These are phyloP conservation scores for Holotrichia oblita DNA, from an alignment of 1,140 invertebrate genomes.

Conservation along the genomic window DNA sequence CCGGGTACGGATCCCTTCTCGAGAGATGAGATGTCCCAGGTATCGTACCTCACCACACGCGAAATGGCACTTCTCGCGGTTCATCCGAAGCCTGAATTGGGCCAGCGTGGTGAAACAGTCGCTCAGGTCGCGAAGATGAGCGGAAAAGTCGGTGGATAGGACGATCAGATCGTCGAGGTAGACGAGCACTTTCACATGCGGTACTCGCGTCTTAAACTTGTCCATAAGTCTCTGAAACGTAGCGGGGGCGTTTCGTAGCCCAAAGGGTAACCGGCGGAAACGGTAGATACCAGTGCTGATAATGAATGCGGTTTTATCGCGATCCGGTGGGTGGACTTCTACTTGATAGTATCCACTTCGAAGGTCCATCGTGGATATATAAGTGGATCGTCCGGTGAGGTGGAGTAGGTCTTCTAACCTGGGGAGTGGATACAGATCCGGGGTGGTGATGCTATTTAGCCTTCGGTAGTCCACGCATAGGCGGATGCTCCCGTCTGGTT, in stretches of 20 bases:
- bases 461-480: conserved; percentile 62
- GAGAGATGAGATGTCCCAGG: no score
- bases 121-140: neutral
- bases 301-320: conserved; percentile 63
- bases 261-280: conserved; percentile 59
- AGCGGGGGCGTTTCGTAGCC: conserved; percentile 57
- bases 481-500: conserved; percentile 33
- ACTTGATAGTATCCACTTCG: conserved; percentile 43
- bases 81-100: no score
- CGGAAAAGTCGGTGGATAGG: neutral
- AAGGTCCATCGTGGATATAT: conserved; percentile 60
- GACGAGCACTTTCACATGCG: no score
- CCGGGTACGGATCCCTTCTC: no score
- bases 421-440: conserved; percentile 63
- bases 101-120: no score
- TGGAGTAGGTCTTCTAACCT: conserved; percentile 63
- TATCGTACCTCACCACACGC: no score
- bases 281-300: conserved; percentile 56
- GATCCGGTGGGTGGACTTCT: conserved; percentile 46
- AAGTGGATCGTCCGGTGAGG: conserved; percentile 61
- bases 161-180: neutral
- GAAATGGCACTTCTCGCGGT: no score
- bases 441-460: conserved; percentile 54
- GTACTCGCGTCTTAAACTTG: no score
- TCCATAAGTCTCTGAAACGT: conserved; percentile 62